Percentiles rank a stretch among this genome's conserved stretches.
These are phyloP conservation scores for Diprion similis DNA, from an alignment of 1,140 invertebrate genomes.

Conservation along the genomic window DNA sequence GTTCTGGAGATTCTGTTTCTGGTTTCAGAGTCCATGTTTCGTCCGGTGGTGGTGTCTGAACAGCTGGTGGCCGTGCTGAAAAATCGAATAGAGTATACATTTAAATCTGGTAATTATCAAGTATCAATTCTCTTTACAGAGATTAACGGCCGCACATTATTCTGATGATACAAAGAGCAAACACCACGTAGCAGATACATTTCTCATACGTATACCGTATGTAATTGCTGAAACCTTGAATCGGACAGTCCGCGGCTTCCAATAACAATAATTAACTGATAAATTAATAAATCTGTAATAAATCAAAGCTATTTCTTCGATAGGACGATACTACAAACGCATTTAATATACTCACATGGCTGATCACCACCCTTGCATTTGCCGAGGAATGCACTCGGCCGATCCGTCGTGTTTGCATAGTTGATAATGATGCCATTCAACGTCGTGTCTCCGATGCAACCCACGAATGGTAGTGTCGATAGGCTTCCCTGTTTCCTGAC, in stretches of 20 bases:
- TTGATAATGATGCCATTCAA: slow-evolving; percentile 83
- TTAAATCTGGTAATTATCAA: not conserved
- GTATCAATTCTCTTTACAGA: not conserved
- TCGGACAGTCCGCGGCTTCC: not conserved
- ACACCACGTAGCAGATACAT: not conserved
- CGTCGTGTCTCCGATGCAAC: slow-evolving; percentile 88
- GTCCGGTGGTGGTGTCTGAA: no score
- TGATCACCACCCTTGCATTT: slow-evolving; percentile 63
- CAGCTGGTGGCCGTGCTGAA: no score
- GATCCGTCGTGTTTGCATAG: slow-evolving; percentile 76
- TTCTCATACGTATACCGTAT: no score
- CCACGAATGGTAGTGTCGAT: slow-evolving; percentile 69
- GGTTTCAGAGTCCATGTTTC: not conserved
- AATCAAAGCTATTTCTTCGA: slow-evolving; percentile 24
- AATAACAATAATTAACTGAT: not conserved
- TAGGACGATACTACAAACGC: slow-evolving; percentile 23
- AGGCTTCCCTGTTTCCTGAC: slow-evolving; percentile 49
- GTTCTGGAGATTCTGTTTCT: not conserved
- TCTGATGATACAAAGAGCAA: not conserved
- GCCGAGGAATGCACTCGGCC: slow-evolving; percentile 70
- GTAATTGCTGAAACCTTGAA: not conserved
- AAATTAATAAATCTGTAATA: not conserved
- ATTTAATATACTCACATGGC: slow-evolving; percentile 19
- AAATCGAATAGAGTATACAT: no score
- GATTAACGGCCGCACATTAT: not conserved